Evolutionary conservation across 2,113 vertebrate genomes (phyloP).

Genomic region (Centropus unirufus): DNA sequence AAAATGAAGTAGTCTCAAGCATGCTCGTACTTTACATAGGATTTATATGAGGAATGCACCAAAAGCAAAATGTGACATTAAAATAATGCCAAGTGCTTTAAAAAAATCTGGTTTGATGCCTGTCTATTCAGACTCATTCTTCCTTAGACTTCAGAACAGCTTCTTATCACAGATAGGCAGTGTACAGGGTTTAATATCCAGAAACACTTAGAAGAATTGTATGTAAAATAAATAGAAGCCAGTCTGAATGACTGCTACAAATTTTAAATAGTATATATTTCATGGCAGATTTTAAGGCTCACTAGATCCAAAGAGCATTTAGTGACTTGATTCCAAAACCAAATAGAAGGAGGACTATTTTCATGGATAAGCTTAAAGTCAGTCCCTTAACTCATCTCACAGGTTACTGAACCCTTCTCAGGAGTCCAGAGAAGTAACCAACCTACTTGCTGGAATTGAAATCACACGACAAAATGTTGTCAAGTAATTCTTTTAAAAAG

Average conservation of each 20-base stretch:
- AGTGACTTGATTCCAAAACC: background rate
- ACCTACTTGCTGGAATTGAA: background rate
- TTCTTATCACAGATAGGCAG: background rate
- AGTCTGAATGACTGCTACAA: background rate
- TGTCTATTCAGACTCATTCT: background rate
- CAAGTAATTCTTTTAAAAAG: background rate
- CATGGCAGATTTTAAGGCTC: background rate
- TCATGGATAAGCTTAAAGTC: background rate
- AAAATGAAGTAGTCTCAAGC: background rate
- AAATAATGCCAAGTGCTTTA: background rate
- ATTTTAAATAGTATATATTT: background rate
- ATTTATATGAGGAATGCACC: background rate
- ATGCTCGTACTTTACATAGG: rapidly evolving
- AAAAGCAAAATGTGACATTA: background rate
- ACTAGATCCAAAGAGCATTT: background rate
- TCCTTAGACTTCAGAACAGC: background rate
- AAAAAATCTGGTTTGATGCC: background rate
- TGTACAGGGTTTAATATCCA: background rate
- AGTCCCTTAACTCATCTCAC: background rate
- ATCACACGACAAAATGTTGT: background rate
- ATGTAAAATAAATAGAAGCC: background rate
- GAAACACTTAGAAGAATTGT: background rate
- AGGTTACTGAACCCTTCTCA: background rate
- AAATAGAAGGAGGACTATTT: background rate
- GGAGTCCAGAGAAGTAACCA: background rate